phyloP scores from a whole-genome alignment of 2,888 invertebrate genomes.

The Rhaphigaster nebulosa region DNA sequence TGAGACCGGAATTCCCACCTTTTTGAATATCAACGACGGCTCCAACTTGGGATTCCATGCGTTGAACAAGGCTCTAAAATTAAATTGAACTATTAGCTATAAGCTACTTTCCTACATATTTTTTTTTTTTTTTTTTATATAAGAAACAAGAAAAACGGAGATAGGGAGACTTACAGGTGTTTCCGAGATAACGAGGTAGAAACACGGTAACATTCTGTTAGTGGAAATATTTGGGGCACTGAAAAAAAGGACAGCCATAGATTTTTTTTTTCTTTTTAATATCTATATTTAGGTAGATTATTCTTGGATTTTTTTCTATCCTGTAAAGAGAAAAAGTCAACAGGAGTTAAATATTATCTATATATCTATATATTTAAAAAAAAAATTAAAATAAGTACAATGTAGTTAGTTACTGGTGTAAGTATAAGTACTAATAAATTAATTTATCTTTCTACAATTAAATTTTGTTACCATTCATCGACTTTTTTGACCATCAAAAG shows the following conservation, averaged over 20 bases:
- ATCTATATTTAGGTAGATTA: neutral
- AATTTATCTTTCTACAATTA: too few species aligned
- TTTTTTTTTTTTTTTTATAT: neutral
- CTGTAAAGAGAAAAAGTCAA: too few species aligned
- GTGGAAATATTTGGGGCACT: neutral
- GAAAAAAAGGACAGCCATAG: neutral
- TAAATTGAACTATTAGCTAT: conserved; percentile 1
- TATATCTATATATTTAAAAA: too few species aligned
- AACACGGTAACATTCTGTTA: neutral
- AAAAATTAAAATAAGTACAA: too few species aligned
- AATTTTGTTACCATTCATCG: too few species aligned
- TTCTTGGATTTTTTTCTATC: too few species aligned
- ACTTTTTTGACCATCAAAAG: too few species aligned
- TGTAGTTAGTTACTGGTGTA: too few species aligned
- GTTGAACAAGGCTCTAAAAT: neutral
- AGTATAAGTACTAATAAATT: too few species aligned
- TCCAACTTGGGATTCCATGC: neutral
- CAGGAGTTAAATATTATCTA: too few species aligned
- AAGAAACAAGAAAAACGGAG: neutral
- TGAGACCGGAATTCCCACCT: neutral
- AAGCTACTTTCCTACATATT: neutral
- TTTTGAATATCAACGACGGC: neutral
- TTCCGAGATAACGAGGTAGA: neutral
- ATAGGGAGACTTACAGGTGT: neutral
- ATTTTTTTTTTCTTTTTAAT: neutral